Base-by-base conservation (phyloP, 2,113 vertebrate species). In the Myodes glareolus region DNA sequence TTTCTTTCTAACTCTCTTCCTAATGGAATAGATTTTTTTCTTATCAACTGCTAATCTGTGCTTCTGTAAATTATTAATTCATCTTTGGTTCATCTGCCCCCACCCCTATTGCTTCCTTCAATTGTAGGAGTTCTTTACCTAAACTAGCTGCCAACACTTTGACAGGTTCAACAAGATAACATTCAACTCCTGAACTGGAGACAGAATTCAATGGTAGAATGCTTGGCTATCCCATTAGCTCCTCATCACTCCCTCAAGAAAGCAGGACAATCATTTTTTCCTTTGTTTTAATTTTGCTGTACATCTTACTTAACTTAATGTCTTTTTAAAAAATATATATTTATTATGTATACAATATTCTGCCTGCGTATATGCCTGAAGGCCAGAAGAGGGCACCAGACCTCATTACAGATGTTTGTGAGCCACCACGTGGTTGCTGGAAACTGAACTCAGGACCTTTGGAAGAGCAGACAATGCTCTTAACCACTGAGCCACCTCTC, bases 1-100 rank as follows among this genome's bases (percentile, higher is more conserved):
- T 45, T 90, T 68, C n/a, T 58, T 95, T 10, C 80, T 91, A 88
- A 63, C 27, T n/a, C n/a, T n/a, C n/a, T n/a, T n/a, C n/a, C n/a
- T 73, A 90, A 94, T 4, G 8, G 31, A 73, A 52, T 31, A 8
- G 3, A 45, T 11, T 39, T 65, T 65, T 39, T 67, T 11, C 33
- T 16, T 8, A 5, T 55, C 75, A 36, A 77, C 68, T 68, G 39
- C 75, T 5, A 95, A 39, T 72, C 36, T 58, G 25, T 84, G 93
- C 77, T 94, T 90, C 55, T 88, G 29, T 73, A 14, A 90, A 87
- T 76, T 58, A 19, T 42, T 50, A 47, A 21, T 31, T 80, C 42
- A 4, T 9, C 36, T 21, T 52, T 42, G 9, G 17, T 25, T 27
- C 75, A 70, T 21, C 78, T 90, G 39, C 75, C n/a, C 67, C 42